Evolutionary conservation across 1,140 invertebrate genomes (phyloP), one percentile per base, ranked within the genome.

Genomic region (Glomeris maerens): DNA sequence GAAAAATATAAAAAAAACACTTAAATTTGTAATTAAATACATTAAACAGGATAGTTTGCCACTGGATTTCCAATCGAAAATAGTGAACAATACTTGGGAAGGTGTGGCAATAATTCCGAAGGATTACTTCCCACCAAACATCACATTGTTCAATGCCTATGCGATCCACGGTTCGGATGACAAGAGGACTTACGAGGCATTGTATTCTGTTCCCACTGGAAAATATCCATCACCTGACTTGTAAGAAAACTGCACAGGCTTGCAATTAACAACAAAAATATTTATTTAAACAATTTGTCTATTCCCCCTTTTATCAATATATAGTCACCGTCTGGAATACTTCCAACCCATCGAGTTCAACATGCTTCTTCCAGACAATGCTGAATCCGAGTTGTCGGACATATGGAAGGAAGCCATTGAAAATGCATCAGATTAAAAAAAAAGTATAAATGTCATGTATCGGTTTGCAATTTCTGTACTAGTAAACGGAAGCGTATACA

Each of bases 111-210:
- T 62, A 3, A 61, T 74, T 31, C 71, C 71, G 3, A 21, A 27
- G 1, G 45, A 55, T 3, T 71, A 69, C 55, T 67, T 73, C 27
- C 71, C 70, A 45, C 58, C 60, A 46, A 62, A 63, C 40, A 66
- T 75, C 0, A 65, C 61, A 22, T 67, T 65, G 51, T 70, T 78
- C 53, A 77, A 77, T 60, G 72, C 73, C 2, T 78, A 74, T 56
- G 72, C 73, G 27, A 74, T 77, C 48, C 73, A 78, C 54, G 73
- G 73, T 4, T 59, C 58, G 7, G 68, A 59, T 2, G 56, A 60
- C 1, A 52, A 65, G 4, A 52, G 74, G 45, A 56, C 57, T 25
- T 77, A 75, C 54, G 69, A 74, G 55, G 61, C 72, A 0, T 56
- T 75, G 2, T 72, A 66, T 57, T 70, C 75, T 4, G 66, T 66